Base-by-base conservation (phyloP, 1,140 invertebrate genomes). In the Pemphigus obesinymphae region DNA sequence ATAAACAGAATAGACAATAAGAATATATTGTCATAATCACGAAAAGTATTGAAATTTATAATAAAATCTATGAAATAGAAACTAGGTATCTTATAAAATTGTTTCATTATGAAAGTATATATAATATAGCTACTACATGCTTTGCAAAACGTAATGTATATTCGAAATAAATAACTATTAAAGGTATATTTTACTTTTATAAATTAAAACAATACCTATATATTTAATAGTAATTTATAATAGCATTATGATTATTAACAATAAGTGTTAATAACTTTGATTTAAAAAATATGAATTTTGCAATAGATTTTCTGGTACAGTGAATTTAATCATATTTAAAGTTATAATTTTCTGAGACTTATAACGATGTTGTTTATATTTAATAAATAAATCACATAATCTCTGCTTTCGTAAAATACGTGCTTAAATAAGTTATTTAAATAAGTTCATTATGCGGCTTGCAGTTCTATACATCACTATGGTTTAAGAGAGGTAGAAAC, bases 351-450 rank as follows among this genome's bases (percentile, higher is more conserved):
- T 45, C 70, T 50, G 45, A 31, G 70, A 73, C 70, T 78, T 80
- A 80, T 61, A 63, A 80, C 53, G 26, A 61, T 80, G 76, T n/a
- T n/a, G n/a, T 61, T 61, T 40, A 43, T 58, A 61, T 80, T 80
- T 80, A 40, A 80, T 61, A 61, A 80, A 61, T 55, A 80, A 80
- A 80, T 80, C 73, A 58, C 34, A 78, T 78, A 58, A 58, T 58
- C 73, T 78, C 34, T 40, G 31, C 73, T 58, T 78, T 78, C 53
- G 73, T 37, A 50, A 73, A 73, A 73, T 73, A 78, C 73, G 73
- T 78, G 37, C 50, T 55, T 80, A 80, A 61, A 80, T 61, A 80
- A 80, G 55, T 80, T 61, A 80, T 80, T 80, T 80, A 80, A 80
- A 80, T 80, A 45, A 61, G 55, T 80, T 80, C 76, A 61, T 80